phyloP scores from a whole-genome alignment of 1,140 invertebrate species.

The Listronotus oregonensis region DNA sequence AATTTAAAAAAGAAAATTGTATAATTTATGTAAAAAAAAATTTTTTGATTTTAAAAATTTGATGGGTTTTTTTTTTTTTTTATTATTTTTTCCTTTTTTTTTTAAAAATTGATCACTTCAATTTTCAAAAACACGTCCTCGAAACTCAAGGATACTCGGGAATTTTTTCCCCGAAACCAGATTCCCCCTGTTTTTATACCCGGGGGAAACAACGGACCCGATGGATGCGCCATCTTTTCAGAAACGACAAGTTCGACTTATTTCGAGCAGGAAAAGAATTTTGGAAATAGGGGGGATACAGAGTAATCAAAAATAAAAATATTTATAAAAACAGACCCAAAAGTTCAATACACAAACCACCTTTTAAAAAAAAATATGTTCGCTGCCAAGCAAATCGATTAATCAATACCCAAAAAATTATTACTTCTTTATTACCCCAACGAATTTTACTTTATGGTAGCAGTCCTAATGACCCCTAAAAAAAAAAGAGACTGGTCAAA shows the following conservation, averaged over 20 bases:
- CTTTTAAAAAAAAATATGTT: too few species aligned
- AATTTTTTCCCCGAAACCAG: slow-evolving; percentile 77
- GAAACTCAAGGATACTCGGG: slow-evolving; percentile 71
- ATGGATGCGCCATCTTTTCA: slow-evolving; percentile 82
- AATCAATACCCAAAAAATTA: too few species aligned
- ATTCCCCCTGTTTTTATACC: slow-evolving; percentile 80
- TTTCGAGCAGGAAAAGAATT: slow-evolving; percentile 63
- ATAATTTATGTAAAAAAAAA: too few species aligned
- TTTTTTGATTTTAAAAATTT: too few species aligned
- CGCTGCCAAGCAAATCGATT: too few species aligned
- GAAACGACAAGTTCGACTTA: slow-evolving; percentile 66
- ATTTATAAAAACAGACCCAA: too few species aligned
- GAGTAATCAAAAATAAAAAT: slow-evolving; percentile 75
- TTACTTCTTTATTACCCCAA: too few species aligned
- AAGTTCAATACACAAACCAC: too few species aligned
- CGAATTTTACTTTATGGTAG: too few species aligned
- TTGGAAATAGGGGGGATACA: slow-evolving; percentile 72
- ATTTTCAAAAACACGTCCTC: slow-evolving; percentile 68
- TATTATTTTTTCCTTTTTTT: too few species aligned
- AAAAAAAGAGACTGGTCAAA: slow-evolving; percentile 61
- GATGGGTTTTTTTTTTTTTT: too few species aligned
- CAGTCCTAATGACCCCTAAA: slow-evolving; percentile 64
- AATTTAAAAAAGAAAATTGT: too few species aligned
- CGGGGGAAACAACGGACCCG: slow-evolving; percentile 74
- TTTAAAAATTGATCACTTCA: slow-evolving; percentile 79